Conservation (phyloP, 2,888 invertebrate species). For the Parelbella ahira region DNA sequence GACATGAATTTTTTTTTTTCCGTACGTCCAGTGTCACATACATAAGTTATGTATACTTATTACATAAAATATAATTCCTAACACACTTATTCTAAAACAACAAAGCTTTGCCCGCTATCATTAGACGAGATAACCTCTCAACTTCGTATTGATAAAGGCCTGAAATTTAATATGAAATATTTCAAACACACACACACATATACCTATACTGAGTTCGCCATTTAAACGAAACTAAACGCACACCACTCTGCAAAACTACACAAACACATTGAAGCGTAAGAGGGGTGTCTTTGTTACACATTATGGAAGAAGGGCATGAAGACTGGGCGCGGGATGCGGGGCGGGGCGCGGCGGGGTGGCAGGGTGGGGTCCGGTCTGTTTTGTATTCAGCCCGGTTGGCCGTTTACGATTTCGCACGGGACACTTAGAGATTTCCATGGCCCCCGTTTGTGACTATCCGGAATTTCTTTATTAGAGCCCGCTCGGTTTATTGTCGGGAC, state of each 20-base stretch:
- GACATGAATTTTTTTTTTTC: not conserved
- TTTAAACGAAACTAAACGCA: conserved; percentile 52
- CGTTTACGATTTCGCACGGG: conserved; percentile 77
- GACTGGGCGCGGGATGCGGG: conserved; percentile 45
- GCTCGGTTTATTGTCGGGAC: conserved; percentile 38
- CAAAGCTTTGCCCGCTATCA: conserved; percentile 18
- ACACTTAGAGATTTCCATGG: conserved; percentile 72
- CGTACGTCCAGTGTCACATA: too few relatives aligned
- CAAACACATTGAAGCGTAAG: conserved; percentile 69
- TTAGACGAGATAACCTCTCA: conserved; percentile 21
- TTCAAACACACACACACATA: conserved; percentile 53
- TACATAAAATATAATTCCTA: not conserved
- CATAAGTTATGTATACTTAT: too few relatives aligned
- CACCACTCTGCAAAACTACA: conserved; percentile 51
- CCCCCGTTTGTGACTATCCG: conserved; percentile 53
- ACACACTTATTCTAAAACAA: conserved; percentile 1
- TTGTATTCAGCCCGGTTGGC: conserved; percentile 72
- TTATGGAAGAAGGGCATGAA: conserved; percentile 77
- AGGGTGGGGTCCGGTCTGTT: conserved; percentile 44
- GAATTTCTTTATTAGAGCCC: conserved; percentile 69
- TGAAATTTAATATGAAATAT: conserved; percentile 78
- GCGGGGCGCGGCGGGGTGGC: conserved; percentile 36
- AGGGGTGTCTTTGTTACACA: conserved; percentile 79
- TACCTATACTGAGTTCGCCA: conserved; percentile 31
- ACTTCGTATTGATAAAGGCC: conserved; percentile 59